Base-by-base conservation (phyloP, 2,888 invertebrate species). In the Lottia scabra region DNA sequence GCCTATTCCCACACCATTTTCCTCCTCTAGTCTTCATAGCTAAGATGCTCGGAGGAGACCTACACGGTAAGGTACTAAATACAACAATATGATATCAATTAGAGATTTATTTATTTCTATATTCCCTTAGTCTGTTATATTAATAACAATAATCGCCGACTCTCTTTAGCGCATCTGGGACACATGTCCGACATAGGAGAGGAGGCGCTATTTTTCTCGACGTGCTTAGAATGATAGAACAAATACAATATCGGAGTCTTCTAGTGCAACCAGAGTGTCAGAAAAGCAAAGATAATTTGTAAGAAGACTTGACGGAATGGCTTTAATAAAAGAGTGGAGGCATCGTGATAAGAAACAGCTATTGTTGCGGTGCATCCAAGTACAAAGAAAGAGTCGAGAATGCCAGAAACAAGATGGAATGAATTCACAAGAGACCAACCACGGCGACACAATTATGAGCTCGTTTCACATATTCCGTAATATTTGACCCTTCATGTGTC, bases 181-280 rank as follows among this genome's bases (percentile, higher is more conserved):
- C 56, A 56, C 23, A 56, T 56, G 56, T 56, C 56, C 56, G 56
- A 56, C 56, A 23, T 56, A 56, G 56, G 23, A 56, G 56, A 56
- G 56, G 56, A 56, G 56, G 19, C 23, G 56, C 19, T 19, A 56
- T n/a, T 56, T 56, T 19, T 23, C 56, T 23, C 19, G 19, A 56
- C 23, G 56, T 56, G 23, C 56, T 4, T 38, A 56, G 56, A 56
- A 56, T 56, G 56, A 56, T 56, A n/a, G 23, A 56, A 56, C 56
- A 56, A 56, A 56, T 23, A 56, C 19, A n/a, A 19, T 23, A 23
- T 56, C 56, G 23, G 56, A 23, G 56, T 56, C 56, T 23, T 56
- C 56, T 10, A 16, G 56, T 56, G 56, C 56, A 56, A 56, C 56
- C 13, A 56, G 56, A 56, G 56, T 56, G 56, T 56, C 56, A 56